Percentiles rank a stretch among this genome's conserved stretches.
Evolutionary conservation across 2,113 vertebrate species (phyloP).

Genomic region (Xerus inauris): DNA sequence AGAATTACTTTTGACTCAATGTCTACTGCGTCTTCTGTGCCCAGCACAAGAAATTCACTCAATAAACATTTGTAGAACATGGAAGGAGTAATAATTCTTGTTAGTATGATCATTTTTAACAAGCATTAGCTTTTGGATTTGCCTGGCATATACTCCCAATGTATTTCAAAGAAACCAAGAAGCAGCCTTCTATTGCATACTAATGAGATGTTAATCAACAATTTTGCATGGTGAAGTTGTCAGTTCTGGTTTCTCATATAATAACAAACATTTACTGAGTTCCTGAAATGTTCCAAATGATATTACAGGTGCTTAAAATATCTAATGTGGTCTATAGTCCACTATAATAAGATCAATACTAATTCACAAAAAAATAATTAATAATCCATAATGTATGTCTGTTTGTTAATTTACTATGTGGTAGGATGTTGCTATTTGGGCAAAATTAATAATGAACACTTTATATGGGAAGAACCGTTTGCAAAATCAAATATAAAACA

Average conservation of each 20-base stretch:
- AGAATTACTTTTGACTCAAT: neutral
- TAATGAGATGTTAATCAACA: neutral
- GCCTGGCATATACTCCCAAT: neutral
- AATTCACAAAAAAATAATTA: neutral
- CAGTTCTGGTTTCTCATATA: neutral
- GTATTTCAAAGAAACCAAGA: neutral
- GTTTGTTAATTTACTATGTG: neutral
- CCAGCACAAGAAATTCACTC: neutral
- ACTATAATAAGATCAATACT: neutral
- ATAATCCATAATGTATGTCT: neutral
- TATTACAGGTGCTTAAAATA: neutral
- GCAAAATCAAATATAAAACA: neutral
- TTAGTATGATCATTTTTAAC: neutral
- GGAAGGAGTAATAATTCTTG: neutral
- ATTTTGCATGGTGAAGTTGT: neutral
- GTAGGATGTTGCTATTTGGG: conserved; percentile 14
- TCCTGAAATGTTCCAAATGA: neutral
- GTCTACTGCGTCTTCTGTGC: neutral
- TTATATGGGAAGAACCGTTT: neutral
- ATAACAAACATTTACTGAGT: neutral
- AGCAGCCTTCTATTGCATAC: neutral
- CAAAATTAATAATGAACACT: neutral
- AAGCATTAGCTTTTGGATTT: neutral
- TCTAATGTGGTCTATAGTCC: neutral
- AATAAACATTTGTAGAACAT: neutral